Conservation (phyloP, 2,888 invertebrate species). For the Acleris sparsana region DNA sequence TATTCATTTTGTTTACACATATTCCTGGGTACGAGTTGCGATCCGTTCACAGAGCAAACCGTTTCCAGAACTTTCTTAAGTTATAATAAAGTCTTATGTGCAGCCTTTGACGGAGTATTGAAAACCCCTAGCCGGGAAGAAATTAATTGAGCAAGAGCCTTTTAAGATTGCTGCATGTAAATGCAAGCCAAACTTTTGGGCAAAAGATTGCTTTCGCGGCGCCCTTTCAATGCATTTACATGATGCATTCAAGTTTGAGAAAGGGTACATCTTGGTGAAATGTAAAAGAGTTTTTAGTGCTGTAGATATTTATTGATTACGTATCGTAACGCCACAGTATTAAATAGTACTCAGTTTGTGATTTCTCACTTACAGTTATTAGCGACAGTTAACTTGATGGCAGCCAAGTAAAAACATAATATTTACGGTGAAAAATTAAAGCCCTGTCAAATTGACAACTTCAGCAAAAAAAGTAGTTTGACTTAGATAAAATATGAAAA, state of each 20-base stretch:
- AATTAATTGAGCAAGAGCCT: slow-evolving; percentile 62
- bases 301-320: too few species aligned
- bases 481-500: too few species aligned
- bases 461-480: too few species aligned
- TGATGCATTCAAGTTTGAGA: neutral
- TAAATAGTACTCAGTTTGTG: too few species aligned
- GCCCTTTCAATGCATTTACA: neutral
- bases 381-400: too few species aligned
- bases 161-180: slow-evolving; percentile 42
- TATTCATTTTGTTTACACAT: too few species aligned
- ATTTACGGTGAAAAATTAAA: too few species aligned
- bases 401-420: too few species aligned
- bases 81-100: slow-evolving; percentile 53
- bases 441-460: too few species aligned
- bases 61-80: slow-evolving; percentile 42
- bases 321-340: too few species aligned
- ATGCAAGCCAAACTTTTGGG: neutral
- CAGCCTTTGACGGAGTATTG: slow-evolving; percentile 54
- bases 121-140: slow-evolving; percentile 52
- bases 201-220: slow-evolving; percentile 3
- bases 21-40: neutral
- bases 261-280: neutral
- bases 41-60: slow-evolving; percentile 23
- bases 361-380: too few species aligned
- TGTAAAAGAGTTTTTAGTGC: neutral